These are phyloP conservation scores for Drosophila macrospina DNA, from an alignment of 2,888 invertebrate species.

Conservation along the genomic window DNA sequence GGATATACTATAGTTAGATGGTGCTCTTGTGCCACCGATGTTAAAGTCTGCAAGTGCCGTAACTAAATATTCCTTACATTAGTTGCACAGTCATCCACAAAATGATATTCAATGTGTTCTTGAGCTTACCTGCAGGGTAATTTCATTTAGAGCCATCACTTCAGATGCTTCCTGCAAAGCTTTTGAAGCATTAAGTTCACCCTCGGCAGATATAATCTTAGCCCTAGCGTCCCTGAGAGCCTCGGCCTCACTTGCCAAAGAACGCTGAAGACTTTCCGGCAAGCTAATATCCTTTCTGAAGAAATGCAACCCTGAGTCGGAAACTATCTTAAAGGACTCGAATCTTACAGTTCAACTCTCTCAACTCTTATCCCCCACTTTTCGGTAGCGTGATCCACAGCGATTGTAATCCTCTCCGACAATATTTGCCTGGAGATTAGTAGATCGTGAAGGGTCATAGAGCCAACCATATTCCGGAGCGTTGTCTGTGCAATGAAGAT, in stretches of 20 bases:
- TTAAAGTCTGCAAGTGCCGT: slow-evolving; percentile 11
- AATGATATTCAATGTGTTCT: neutral
- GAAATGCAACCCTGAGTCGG: neutral
- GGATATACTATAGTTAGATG: slow-evolving; percentile 10
- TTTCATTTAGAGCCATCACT: slow-evolving; percentile 75
- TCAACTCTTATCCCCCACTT: slow-evolving; percentile 90
- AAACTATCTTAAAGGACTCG: neutral
- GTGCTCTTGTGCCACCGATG: slow-evolving; percentile 7
- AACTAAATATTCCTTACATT: neutral
- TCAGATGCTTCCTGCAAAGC: slow-evolving; percentile 79
- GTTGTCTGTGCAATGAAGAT: slow-evolving; percentile 92
- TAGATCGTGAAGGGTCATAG: slow-evolving; percentile 94
- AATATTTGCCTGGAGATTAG: slow-evolving; percentile 95
- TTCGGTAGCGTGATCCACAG: slow-evolving; percentile 93
- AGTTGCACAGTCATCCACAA: too few species aligned
- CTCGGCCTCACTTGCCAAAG: slow-evolving; percentile 81
- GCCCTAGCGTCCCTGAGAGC: slow-evolving; percentile 78
- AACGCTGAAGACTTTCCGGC: slow-evolving; percentile 67
- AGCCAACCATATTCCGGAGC: slow-evolving; percentile 94
- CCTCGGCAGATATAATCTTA: slow-evolving; percentile 80
- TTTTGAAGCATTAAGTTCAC: slow-evolving; percentile 71
- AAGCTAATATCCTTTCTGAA: slow-evolving; percentile 70
- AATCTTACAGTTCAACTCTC: slow-evolving; percentile 92
- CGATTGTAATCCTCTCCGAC: slow-evolving; percentile 93
- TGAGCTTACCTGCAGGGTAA: slow-evolving; percentile 70